A percentile compares a stretch with the other conserved stretches of the same genome.
Conservation (phyloP, 2,797 vertebrate species). For the Acanthornis magna region DNA sequence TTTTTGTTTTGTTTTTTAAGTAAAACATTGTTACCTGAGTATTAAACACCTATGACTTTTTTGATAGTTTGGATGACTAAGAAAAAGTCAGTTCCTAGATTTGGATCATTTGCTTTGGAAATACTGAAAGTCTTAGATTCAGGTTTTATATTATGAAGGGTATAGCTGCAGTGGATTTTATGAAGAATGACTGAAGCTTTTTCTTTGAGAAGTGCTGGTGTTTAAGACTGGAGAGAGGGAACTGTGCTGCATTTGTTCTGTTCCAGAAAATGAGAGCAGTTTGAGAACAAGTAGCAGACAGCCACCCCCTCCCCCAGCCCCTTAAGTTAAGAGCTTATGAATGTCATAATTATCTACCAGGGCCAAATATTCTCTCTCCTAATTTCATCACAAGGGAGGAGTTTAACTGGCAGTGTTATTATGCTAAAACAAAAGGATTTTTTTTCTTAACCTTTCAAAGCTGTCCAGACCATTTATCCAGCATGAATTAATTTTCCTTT, state of each 20-base stretch:
- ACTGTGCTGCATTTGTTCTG: slow-evolving; percentile 50
- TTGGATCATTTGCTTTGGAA: slow-evolving; percentile 31
- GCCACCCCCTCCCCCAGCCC: neutral
- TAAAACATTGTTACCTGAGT: neutral
- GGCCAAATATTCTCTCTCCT: slow-evolving; percentile 43
- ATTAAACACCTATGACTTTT: neutral
- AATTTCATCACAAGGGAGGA: slow-evolving; percentile 44
- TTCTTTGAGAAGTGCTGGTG: slow-evolving; percentile 49
- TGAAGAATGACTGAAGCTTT: slow-evolving; percentile 44
- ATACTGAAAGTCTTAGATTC: neutral
- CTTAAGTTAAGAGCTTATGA: slow-evolving; percentile 44
- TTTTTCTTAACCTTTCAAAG: slow-evolving; percentile 33
- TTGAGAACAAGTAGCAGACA: slow-evolving; percentile 45
- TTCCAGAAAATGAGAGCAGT: slow-evolving; percentile 63
- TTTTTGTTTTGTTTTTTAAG: neutral
- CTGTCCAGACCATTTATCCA: neutral
- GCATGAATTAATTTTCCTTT: neutral
- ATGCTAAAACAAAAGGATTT: neutral
- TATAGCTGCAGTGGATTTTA: slow-evolving; percentile 58
- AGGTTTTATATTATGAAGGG: slow-evolving; percentile 50
- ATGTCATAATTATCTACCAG: slow-evolving; percentile 63
- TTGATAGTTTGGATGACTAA: neutral
- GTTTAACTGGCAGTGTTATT: neutral
- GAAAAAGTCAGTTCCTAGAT: neutral
- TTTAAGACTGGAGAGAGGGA: slow-evolving; percentile 42